A percentile compares a stretch with the other conserved stretches of the same genome.
Evolutionary conservation across 2,888 invertebrate genomes (phyloP).

Genomic region (Limnephilus auricula): DNA sequence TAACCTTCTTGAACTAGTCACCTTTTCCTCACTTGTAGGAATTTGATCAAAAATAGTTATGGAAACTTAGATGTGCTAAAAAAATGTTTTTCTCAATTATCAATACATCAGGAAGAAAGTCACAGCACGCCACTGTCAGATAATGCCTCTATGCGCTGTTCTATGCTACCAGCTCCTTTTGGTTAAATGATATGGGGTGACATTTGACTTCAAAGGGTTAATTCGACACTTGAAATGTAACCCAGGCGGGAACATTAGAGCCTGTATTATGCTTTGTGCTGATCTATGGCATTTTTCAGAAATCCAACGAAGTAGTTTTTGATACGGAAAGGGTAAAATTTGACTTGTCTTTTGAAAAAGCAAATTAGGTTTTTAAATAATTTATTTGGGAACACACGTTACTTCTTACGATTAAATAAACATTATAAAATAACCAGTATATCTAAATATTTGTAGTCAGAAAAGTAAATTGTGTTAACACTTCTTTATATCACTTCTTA

Average conservation of each 20-base stretch:
- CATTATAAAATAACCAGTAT: too few relatives aligned
- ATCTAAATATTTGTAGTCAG: too few relatives aligned
- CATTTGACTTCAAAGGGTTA: slow-evolving; percentile 64
- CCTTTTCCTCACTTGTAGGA: neutral
- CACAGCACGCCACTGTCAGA: neutral
- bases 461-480: too few relatives aligned
- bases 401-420: too few relatives aligned
- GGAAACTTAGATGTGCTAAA: too few relatives aligned
- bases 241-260: slow-evolving; percentile 44
- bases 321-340: neutral
- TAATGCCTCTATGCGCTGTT: neutral
- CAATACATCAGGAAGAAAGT: neutral
- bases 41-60: neutral
- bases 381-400: too few relatives aligned
- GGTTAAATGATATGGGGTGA: slow-evolving; percentile 60
- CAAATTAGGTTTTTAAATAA: too few relatives aligned
- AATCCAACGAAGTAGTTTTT: neutral
- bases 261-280: neutral
- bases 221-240: slow-evolving; percentile 62
- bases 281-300: neutral
- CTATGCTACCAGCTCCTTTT: slow-evolving; percentile 26
- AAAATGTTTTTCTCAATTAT: too few relatives aligned
- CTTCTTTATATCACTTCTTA: too few relatives aligned
- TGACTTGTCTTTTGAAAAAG: too few relatives aligned
- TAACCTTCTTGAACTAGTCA: neutral